A percentile compares a stretch with the other conserved stretches of the same genome.
phyloP scores from a whole-genome alignment of 1,140 invertebrate species.

The Sinella curviseta region DNA sequence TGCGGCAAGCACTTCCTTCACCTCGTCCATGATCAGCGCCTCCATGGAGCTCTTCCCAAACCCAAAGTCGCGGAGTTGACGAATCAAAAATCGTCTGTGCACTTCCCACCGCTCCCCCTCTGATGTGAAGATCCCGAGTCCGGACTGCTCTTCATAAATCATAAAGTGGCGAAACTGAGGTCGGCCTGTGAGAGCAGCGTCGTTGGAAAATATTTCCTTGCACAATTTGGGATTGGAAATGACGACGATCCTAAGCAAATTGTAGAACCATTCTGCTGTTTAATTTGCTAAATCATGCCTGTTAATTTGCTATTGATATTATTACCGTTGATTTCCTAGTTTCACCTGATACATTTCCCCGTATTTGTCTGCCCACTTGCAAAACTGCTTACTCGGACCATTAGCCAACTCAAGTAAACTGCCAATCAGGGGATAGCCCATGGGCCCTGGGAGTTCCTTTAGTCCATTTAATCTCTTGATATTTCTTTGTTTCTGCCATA shows the following conservation, averaged over 20 bases:
- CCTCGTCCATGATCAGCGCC: not conserved
- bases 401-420: not conserved
- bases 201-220: constrained; percentile 16
- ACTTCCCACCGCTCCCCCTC: not conserved
- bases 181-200: not conserved
- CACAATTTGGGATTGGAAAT: constrained; percentile 10
- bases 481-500: not conserved
- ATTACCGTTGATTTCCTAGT: not conserved
- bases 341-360: not conserved
- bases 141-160: not conserved
- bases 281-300: too few species aligned
- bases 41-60: constrained; percentile 5
- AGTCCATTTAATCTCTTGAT: not conserved
- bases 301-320: not conserved
- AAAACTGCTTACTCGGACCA: not conserved
- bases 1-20: not conserved
- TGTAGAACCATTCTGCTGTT: too few species aligned
- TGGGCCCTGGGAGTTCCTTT: constrained; percentile 1
- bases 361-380: not conserved
- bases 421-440: not conserved
- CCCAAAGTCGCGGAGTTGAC: constrained; percentile 1
- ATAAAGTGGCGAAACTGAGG: not conserved
- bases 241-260: constrained; percentile 8
- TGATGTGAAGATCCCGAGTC: not conserved
- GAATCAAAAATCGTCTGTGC: not conserved